Base-by-base conservation (phyloP, 1,140 invertebrate species). In the Sycobia sp. region DNA sequence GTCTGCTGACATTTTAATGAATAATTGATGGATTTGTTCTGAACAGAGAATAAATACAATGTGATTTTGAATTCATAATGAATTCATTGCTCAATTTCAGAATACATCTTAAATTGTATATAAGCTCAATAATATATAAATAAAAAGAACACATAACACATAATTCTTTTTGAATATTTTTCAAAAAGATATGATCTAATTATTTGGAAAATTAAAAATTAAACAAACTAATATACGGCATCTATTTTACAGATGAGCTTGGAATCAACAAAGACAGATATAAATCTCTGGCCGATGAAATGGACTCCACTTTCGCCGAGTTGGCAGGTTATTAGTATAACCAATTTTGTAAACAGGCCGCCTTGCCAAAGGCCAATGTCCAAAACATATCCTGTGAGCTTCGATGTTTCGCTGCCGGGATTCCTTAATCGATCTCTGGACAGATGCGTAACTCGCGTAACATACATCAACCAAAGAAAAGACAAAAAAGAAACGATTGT, bases 251-350 rank as follows among this genome's bases (percentile, higher is more conserved):
- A 98, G 96, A 98, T 85, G 96, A 98, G 86, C 87, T 98, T 84
- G 93, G 96, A 75, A 92, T 96, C 87, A 97, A 98, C 88, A 98
- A 98, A 88, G 95, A 98, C 87, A 93, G 94, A 89, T 98, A 97
- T 92, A 98, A 98, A 88, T 90, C 89, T 69, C 84, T 92, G 82
- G 90, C 90, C 74, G 96, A 98, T 84, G 96, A 98, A 83, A 92
- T 98, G 91, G 96, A 98, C 87, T 84, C 85, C 68, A 91, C 90
- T 65, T 91, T 91, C 76, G 93, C 94, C 79, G 96, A 98, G 87
- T 88, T 98, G 89, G 90, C 90, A 71, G 90, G 90, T 78, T 91
- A 91, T 79, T 91, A 91, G 22, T 13, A 54, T 11, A 44, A 60
- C 23, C 50, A 54, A 43, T 53, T 66, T 9, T 27, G 59, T 56